phyloP scores from a whole-genome alignment of 2,113 vertebrate species.

The Nasalis larvatus region DNA sequence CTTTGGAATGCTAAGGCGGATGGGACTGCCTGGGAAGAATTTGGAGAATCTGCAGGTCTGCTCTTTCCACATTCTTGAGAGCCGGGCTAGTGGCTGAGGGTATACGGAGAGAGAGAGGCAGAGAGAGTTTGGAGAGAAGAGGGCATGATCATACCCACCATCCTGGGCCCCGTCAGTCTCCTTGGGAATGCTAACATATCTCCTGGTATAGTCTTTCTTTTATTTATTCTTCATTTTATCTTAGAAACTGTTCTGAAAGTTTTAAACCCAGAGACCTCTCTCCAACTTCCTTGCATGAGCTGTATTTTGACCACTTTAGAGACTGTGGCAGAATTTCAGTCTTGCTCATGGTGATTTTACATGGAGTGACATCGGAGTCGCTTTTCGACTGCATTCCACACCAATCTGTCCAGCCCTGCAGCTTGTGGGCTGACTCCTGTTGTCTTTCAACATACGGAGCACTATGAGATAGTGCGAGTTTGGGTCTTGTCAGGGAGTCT shows the following conservation, averaged over 20 bases:
- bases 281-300: neutral
- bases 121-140: neutral
- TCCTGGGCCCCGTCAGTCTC: neutral
- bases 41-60: slow-evolving; percentile 1
- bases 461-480: slow-evolving; percentile 13
- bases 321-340: neutral
- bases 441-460: slow-evolving; percentile 53
- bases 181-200: neutral
- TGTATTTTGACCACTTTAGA: slow-evolving; percentile 20
- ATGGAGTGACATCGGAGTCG: neutral
- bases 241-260: slow-evolving; percentile 30
- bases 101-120: neutral
- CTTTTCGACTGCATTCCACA: slow-evolving; percentile 56
- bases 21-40: slow-evolving; percentile 36
- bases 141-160: neutral
- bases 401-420: neutral
- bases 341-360: slow-evolving; percentile 14
- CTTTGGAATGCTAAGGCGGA: slow-evolving; percentile 24
- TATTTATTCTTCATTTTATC: neutral
- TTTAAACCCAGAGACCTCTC: slow-evolving; percentile 18
- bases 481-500: slow-evolving; percentile 18
- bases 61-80: slow-evolving; percentile 24
- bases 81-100: neutral
- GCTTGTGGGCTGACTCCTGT: neutral
- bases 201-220: neutral